Conservation (phyloP, 1,140 invertebrate species). For the Protaetia brevitarsis region DNA sequence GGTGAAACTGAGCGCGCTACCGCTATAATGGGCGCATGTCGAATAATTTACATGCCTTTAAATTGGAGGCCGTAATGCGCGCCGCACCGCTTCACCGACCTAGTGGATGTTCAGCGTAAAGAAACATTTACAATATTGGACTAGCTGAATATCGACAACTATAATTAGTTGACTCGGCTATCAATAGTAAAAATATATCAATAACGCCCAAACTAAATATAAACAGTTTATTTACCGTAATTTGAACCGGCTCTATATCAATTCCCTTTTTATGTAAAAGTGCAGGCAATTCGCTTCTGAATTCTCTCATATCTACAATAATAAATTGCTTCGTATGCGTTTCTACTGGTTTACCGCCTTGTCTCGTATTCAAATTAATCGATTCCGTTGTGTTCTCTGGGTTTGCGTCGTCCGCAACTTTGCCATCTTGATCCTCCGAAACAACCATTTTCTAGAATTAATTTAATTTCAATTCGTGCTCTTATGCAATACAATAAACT, state of each 20-base stretch:
- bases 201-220: too few relatives aligned
- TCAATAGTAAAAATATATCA: too few relatives aligned
- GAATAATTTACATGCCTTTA: too few relatives aligned
- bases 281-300: constrained; percentile 92
- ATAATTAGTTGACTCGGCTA: too few relatives aligned
- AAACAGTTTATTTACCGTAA: too few relatives aligned
- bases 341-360: constrained; percentile 57
- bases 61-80: too few relatives aligned
- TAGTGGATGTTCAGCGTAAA: too few relatives aligned
- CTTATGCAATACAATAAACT: constrained; percentile 43
- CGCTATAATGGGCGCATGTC: too few relatives aligned
- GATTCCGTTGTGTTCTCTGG: constrained; percentile 52
- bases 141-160: too few relatives aligned
- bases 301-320: constrained; percentile 98
- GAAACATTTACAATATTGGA: too few relatives aligned
- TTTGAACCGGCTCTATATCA: constrained; percentile 87
- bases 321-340: constrained; percentile 56
- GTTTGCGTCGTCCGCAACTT: constrained; percentile 67
- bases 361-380: constrained; percentile 57
- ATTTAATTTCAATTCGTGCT: not conserved
- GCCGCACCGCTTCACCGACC: too few relatives aligned
- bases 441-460: constrained; percentile 81
- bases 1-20: too few relatives aligned
- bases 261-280: constrained; percentile 90
- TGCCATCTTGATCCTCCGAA: constrained; percentile 86